Percentiles rank a stretch among this genome's conserved stretches.
These are phyloP conservation scores for Boulengeromyrus knoepffleri DNA, from an alignment of 2,113 vertebrate species.

Conservation along the genomic window DNA sequence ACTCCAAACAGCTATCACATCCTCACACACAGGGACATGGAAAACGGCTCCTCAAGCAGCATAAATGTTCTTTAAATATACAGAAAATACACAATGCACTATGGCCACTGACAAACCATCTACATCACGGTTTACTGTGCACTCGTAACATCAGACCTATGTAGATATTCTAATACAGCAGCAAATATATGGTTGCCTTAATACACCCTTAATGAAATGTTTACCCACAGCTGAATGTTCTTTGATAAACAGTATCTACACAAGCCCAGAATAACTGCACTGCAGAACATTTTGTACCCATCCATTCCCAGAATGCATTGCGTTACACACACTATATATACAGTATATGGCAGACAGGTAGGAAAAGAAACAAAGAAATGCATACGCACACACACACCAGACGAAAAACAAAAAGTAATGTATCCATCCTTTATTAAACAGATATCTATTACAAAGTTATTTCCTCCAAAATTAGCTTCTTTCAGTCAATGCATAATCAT, in stretches of 20 bases:
- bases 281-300: neutral
- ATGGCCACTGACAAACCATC: neutral
- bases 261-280: neutral
- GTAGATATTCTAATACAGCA: neutral
- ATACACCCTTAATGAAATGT: neutral
- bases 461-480: slow-evolving; percentile 94
- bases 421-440: slow-evolving; percentile 98
- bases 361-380: neutral
- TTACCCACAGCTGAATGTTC: neutral
- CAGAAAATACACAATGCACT: neutral
- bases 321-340: neutral
- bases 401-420: slow-evolving; percentile 60
- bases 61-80: neutral
- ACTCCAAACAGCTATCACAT: neutral
- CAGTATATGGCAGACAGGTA: neutral
- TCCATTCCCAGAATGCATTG: neutral
- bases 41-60: neutral
- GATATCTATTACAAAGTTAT: slow-evolving; percentile 98
- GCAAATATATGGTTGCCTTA: neutral
- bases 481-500: slow-evolving; percentile 76
- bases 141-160: neutral
- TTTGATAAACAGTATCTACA: neutral
- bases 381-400: neutral
- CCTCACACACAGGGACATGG: neutral
- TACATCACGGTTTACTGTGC: neutral